These are phyloP conservation scores for Bombus terrestris DNA, from an alignment of 1,140 invertebrate species.

Conservation along the genomic window DNA sequence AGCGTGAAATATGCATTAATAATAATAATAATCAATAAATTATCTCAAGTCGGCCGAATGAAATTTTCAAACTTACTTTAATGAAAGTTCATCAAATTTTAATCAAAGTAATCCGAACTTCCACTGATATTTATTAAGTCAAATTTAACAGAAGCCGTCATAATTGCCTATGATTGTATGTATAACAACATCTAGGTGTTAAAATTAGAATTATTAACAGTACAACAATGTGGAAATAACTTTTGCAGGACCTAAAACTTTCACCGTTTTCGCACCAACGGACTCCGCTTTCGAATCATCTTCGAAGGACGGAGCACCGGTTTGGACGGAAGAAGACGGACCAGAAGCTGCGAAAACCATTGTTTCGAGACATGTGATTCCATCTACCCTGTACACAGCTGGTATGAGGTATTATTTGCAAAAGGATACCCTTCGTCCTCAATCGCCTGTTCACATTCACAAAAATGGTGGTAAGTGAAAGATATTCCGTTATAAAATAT, in stretches of 20 bases:
- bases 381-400: slow-evolving; percentile 90
- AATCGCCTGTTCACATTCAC: slow-evolving; percentile 86
- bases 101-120: not conserved
- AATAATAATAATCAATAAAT: not conserved
- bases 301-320: slow-evolving; percentile 77
- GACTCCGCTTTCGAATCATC: slow-evolving; percentile 88
- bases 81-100: not conserved
- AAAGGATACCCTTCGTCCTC: slow-evolving; percentile 87
- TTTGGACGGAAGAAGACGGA: slow-evolving; percentile 82
- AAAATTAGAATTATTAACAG: not conserved
- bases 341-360: slow-evolving; percentile 88
- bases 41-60: not conserved
- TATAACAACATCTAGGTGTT: no score
- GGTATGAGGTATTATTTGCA: slow-evolving; percentile 94
- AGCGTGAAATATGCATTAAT: no score
- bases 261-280: slow-evolving; percentile 93
- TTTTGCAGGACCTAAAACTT: slow-evolving; percentile 88
- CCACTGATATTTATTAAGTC: not conserved
- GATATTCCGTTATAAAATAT: not conserved
- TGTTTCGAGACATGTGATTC: slow-evolving; percentile 90
- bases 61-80: not conserved
- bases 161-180: not conserved
- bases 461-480: slow-evolving; percentile 88
- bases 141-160: not conserved
- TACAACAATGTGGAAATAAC: not conserved